Evolutionary conservation across 2,888 invertebrate genomes (phyloP).

Genomic region (Schizaphis graminum): DNA sequence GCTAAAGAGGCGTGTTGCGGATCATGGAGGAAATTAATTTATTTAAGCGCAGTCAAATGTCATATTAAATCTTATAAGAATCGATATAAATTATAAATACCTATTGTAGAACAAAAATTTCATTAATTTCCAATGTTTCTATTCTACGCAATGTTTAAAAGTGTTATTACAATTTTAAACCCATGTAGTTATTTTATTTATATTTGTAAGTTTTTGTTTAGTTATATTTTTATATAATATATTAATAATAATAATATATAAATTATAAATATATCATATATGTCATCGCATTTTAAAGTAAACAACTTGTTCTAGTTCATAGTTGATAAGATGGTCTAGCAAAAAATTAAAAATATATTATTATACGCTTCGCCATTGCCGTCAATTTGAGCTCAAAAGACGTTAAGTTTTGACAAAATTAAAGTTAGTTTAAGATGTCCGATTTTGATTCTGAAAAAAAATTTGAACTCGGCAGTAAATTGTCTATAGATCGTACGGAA

Average conservation of each 20-base stretch:
- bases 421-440: no score
- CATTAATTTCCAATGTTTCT: neutral
- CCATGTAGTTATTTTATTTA: neutral
- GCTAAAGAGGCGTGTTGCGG: slow-evolving; percentile 78
- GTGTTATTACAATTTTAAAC: neutral
- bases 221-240: neutral
- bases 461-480: no score
- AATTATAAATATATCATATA: neutral
- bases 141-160: neutral
- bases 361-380: neutral
- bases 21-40: neutral
- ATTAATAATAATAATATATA: neutral
- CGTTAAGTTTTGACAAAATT: no score
- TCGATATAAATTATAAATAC: neutral
- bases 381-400: no score
- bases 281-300: neutral
- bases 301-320: neutral
- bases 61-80: neutral
- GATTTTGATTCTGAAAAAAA: no score
- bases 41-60: neutral
- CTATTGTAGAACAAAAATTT: neutral
- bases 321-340: neutral
- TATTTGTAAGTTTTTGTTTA: neutral
- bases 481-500: no score
- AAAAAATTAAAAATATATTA: neutral